Base-by-base conservation (phyloP, 2,113 vertebrate genomes). In the Oryzias woworae region DNA sequence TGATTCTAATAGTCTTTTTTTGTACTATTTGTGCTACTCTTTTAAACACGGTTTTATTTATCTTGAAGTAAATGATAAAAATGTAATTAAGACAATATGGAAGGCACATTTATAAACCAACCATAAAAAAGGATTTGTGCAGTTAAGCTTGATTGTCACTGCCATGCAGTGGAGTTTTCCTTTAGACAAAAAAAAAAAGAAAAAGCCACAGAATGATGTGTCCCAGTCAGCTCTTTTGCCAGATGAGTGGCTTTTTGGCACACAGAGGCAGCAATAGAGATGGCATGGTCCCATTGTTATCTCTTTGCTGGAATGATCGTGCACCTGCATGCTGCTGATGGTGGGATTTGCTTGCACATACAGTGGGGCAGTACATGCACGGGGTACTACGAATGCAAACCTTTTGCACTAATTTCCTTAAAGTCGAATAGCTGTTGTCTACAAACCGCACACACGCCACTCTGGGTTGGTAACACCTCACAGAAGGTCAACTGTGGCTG, bases 211-310 rank as follows among this genome's bases (percentile, higher is more conserved):
- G 71, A 73, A 61, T 77, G 85, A 77, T 86, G 80, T 82, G 82
- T 80, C 75, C 49, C 73, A 71, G 82, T 90, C 87, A 89, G 88
- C 88, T 90, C 64, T 90, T 89, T 90, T 89, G 78, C 82, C 85
- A 85, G 81, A 71, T 74, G 73, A 80, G 62, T 83, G 77, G 60
- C 23, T 80, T 81, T 82, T 82, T 66, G 77, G 71, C 69, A 67
- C 56, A 64, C 49, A 59, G 23, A 61, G 42, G n/a, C 59, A 55
- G 48, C 41, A 62, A 53, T 53, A 41, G 43, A 53, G 31, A 49
- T 56, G 52, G 49, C 58, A n/a, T 45, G 68, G 43, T 42, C 42
- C 62, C 62, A 87, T 88, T 89, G 87, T 90, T 83, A 67, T 77
- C 61, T 59, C 47, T 74, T 82, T 88, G 82, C 87, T 89, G 80